phyloP scores from a whole-genome alignment of 2,113 vertebrate genomes.

The Platysternon megacephalum region DNA sequence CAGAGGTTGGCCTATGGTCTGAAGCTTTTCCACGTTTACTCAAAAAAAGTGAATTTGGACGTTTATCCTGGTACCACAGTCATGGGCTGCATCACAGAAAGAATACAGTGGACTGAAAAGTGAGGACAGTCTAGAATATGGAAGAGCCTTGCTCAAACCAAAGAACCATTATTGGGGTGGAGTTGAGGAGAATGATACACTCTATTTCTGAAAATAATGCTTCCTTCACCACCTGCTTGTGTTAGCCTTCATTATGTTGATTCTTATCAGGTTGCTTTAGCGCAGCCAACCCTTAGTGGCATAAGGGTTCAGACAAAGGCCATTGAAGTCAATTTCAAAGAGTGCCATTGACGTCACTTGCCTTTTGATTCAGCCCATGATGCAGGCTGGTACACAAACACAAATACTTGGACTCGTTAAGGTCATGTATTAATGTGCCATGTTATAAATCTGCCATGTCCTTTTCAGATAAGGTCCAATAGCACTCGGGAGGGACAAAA shows the following conservation, averaged over 20 bases:
- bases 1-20: neutral
- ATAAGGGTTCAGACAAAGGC: accelerated
- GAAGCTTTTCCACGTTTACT: neutral
- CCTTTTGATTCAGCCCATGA: neutral
- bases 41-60: neutral
- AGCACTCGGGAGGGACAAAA: neutral
- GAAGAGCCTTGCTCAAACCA: neutral
- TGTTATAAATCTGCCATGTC: neutral
- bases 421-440: neutral
- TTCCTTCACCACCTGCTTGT: neutral
- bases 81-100: neutral
- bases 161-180: neutral
- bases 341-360: accelerated
- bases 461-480: neutral
- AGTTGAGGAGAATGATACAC: neutral
- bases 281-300: neutral
- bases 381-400: neutral
- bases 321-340: neutral
- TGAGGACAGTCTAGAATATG: neutral
- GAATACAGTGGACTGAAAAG: neutral
- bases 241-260: neutral
- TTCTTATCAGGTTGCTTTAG: neutral
- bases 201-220: neutral
- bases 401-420: neutral
- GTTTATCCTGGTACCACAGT: neutral